These are phyloP conservation scores for Acanthosoma haemorrhoidale DNA, from an alignment of 2,888 invertebrate genomes.

Conservation along the genomic window DNA sequence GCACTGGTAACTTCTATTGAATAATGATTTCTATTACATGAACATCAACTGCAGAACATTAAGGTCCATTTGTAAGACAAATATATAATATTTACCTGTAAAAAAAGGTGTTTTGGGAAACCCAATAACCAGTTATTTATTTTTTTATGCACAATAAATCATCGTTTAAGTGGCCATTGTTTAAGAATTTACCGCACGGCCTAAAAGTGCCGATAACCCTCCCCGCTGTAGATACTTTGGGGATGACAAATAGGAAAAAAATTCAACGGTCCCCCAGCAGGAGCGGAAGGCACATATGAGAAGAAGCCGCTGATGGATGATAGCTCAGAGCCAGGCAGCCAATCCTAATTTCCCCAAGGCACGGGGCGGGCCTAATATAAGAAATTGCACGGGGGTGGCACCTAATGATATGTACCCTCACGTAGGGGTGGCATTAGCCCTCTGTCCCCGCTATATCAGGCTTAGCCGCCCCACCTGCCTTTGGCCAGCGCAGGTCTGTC, in stretches of 20 bases:
- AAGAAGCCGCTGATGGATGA: background rate
- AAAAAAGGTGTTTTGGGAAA: no score
- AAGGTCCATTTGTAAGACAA: no score
- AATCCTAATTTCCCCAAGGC: conserved; percentile 6
- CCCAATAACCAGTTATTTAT: no score
- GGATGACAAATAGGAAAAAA: conserved; percentile 5
- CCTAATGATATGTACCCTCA: conserved; percentile 28
- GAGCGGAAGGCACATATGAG: background rate
- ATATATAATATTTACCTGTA: no score
- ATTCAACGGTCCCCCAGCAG: background rate
- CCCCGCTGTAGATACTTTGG: background rate
- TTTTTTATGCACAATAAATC: no score
- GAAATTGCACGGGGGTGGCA: background rate
- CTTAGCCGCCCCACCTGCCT: conserved; percentile 12
- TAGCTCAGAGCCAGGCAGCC: background rate
- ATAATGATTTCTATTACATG: no score
- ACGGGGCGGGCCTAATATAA: conserved; percentile 10
- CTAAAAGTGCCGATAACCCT: background rate
- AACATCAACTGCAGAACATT: no score
- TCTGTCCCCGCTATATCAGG: background rate
- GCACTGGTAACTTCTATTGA: no score
- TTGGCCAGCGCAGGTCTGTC: background rate
- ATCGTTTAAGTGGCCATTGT: no score
- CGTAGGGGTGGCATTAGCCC: background rate
- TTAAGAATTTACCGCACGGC: background rate